Evolutionary conservation across 2,797 vertebrate species (phyloP).

Genomic region (Hipposideros larvatus): DNA sequence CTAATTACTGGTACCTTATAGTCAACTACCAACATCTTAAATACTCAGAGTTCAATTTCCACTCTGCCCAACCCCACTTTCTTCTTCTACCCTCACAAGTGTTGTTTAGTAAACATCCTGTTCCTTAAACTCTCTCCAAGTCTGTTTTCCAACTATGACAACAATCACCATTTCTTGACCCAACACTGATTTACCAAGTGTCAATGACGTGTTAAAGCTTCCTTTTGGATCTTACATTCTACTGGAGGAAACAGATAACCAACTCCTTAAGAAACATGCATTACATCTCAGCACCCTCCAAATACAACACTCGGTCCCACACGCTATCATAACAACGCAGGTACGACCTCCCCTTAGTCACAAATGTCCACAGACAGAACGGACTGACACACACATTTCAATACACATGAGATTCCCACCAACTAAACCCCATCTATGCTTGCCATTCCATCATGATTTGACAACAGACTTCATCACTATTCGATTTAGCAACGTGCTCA

Average conservation of each 20-base stretch:
- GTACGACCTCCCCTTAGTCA: neutral
- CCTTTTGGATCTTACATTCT: neutral
- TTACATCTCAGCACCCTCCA: neutral
- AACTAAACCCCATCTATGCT: neutral
- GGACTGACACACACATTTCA: neutral
- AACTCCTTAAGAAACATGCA: neutral
- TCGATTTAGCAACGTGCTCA: neutral
- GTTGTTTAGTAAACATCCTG: neutral
- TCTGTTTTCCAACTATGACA: neutral
- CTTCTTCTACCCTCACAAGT: neutral
- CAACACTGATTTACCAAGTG: neutral
- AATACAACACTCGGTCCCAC: neutral
- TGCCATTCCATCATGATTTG: neutral
- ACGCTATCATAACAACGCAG: neutral
- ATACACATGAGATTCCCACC: neutral
- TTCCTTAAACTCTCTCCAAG: neutral
- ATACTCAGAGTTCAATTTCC: neutral
- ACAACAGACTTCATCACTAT: neutral
- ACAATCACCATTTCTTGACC: neutral
- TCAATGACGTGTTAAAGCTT: neutral
- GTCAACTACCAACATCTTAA: neutral
- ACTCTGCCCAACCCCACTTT: neutral
- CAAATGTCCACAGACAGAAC: neutral
- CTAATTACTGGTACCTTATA: neutral
- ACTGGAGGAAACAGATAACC: neutral